Evolutionary conservation across 1,140 invertebrate species (phyloP), one percentile per base, ranked within the genome.

Genomic region (Sarcophaga peregrina): DNA sequence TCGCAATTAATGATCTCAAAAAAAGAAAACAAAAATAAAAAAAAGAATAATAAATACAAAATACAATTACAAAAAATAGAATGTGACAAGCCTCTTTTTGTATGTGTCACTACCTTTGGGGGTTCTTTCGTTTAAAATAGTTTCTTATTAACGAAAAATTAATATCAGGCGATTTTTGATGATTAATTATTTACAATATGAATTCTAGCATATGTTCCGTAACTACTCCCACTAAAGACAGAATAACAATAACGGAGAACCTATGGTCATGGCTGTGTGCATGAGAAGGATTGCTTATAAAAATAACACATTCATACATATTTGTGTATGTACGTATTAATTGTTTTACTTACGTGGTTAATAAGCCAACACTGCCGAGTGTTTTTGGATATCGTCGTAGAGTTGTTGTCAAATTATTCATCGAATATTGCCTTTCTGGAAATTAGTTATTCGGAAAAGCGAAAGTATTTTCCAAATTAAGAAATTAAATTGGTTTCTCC

Each of bases 351-450:
- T 87, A 89, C 88, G 88, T 87, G 83, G 87, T 89, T 54, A 89
- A 84, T 20, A 89, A 85, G 76, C 88, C 88, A 85, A 89, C 84
- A 82, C 88, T 84, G 75, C 88, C 88, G 7, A 88, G 75, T 82
- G 88, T 83, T 83, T 89, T 89, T 68, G 86, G 86, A 85, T 88
- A 86, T 85, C 88, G 88, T 82, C 86, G 84, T 80, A 89, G 47
- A 72, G 85, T 88, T 83, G 84, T 76, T 83, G 81, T 85, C 83
- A 84, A 83, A 52, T 80, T 80, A 52, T 68, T 80, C 13, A 83
- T 37, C 8, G 75, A 45, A 72, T 47, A 78, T 37, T 37, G 25
- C 4, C 75, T 68, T 68, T n/a, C 58, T 68, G 62, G 20, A 20
- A 20, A 58, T 68, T 68, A 17, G 7, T 8, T 68, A n/a, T 10